Evolutionary conservation across 2,797 vertebrate genomes (phyloP).

Genomic region (Peromyscus melanophrys): DNA sequence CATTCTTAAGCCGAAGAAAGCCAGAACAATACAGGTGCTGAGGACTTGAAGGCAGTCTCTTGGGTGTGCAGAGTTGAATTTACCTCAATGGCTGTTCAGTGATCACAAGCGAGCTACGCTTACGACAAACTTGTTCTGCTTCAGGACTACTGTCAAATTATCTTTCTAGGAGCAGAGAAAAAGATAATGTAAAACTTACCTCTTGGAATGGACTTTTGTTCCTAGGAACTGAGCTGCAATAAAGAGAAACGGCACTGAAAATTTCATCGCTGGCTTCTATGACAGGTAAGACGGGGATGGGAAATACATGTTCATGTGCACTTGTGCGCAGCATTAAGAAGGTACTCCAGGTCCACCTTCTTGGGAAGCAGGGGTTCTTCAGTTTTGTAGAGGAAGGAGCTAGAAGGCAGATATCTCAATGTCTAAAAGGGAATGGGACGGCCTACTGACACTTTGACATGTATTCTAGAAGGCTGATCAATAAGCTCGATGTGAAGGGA

Average conservation of each 20-base stretch:
- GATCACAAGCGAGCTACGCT: not conserved
- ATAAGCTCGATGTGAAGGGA: not conserved
- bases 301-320: not conserved
- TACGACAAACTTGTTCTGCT: not conserved
- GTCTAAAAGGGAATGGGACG: conserved; percentile 30
- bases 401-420: conserved; percentile 25
- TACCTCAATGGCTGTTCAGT: not conserved
- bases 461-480: conserved; percentile 35
- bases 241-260: conserved; percentile 67
- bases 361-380: conserved; percentile 12
- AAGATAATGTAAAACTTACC: conserved; percentile 91
- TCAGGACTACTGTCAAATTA: not conserved
- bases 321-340: not conserved
- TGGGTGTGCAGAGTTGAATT: not conserved
- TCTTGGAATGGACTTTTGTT: conserved; percentile 99
- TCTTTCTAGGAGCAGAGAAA: conserved; percentile 25
- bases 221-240: conserved; percentile 96
- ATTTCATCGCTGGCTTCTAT: conserved; percentile 60
- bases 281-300: conserved; percentile 41
- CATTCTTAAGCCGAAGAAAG: conserved; percentile 48
- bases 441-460: conserved; percentile 47
- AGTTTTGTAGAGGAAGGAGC: conserved; percentile 52
- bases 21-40: not conserved
- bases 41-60: not conserved
- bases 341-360: conserved; percentile 4